phyloP scores from a whole-genome alignment of 2,113 vertebrate genomes.

The Clarias batrachus region DNA sequence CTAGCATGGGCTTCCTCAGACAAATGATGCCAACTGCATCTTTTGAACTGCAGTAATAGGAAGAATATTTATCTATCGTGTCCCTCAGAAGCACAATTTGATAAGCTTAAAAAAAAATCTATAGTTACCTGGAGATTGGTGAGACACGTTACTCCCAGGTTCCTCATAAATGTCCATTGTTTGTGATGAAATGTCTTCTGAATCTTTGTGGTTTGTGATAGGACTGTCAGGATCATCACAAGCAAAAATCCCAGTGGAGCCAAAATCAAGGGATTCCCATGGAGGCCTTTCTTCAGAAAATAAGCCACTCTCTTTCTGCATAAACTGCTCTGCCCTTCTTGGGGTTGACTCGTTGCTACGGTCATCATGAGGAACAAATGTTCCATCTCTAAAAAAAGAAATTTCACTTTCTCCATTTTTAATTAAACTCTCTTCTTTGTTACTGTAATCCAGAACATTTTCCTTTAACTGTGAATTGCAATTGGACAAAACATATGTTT shows the following conservation, averaged over 20 bases:
- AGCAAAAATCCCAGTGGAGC: neutral
- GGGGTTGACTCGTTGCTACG: neutral
- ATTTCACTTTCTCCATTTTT: slow-evolving; percentile 1
- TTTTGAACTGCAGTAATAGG: neutral
- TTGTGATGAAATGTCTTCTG: slow-evolving; percentile 13
- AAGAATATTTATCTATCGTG: neutral
- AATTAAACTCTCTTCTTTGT: neutral
- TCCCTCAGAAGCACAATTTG: neutral
- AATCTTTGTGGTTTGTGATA: neutral
- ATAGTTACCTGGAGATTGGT: slow-evolving; percentile 41
- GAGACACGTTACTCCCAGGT: neutral
- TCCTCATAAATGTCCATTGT: slow-evolving; percentile 19
- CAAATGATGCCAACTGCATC: neutral
- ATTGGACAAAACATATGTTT: slow-evolving; percentile 17
- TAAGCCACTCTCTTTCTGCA: slow-evolving; percentile 35
- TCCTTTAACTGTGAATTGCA: neutral
- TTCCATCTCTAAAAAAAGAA: neutral
- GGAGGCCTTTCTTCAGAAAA: slow-evolving; percentile 61
- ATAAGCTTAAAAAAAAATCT: neutral
- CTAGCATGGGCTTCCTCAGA: neutral
- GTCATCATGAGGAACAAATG: neutral
- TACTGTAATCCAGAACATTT: neutral
- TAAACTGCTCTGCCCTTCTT: neutral
- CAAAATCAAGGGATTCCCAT: slow-evolving; percentile 55
- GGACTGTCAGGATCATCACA: slow-evolving; percentile 12